Conservation (phyloP, 2,888 invertebrate species). For the Abrostola tripartita region DNA sequence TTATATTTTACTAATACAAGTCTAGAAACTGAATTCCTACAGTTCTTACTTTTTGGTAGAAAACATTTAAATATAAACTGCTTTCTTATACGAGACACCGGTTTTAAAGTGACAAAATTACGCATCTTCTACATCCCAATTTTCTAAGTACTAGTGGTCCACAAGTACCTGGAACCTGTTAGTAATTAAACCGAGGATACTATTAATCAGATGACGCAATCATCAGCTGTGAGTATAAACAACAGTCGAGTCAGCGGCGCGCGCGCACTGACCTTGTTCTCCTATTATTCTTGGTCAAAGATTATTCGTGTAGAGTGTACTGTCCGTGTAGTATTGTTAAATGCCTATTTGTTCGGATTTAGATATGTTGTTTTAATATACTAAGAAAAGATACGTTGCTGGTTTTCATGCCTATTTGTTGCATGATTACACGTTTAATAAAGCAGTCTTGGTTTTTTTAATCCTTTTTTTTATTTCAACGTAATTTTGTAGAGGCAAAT, state of each 20-base stretch:
- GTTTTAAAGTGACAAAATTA: neutral
- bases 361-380: neutral
- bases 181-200: conserved; percentile 31
- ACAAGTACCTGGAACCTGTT: conserved; percentile 16
- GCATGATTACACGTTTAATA: neutral
- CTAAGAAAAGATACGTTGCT: neutral
- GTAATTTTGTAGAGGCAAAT: too few species aligned
- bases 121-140: neutral
- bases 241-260: conserved; percentile 58
- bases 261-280: conserved; percentile 78
- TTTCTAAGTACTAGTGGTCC: conserved; percentile 3
- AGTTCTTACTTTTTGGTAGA: too few species aligned
- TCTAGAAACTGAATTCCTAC: too few species aligned
- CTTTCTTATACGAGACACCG: neutral
- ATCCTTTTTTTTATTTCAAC: too few species aligned
- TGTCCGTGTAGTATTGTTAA: conserved; percentile 3
- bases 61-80: too few species aligned
- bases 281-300: conserved; percentile 71
- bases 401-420: neutral
- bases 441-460: neutral
- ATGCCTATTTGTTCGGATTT: conserved; percentile 34
- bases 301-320: conserved; percentile 44
- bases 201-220: conserved; percentile 62
- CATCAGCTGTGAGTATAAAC: conserved; percentile 64
- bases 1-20: too few species aligned